Conservation (phyloP, 2,797 vertebrate genomes). For the Erpetoichthys calabaricus region DNA sequence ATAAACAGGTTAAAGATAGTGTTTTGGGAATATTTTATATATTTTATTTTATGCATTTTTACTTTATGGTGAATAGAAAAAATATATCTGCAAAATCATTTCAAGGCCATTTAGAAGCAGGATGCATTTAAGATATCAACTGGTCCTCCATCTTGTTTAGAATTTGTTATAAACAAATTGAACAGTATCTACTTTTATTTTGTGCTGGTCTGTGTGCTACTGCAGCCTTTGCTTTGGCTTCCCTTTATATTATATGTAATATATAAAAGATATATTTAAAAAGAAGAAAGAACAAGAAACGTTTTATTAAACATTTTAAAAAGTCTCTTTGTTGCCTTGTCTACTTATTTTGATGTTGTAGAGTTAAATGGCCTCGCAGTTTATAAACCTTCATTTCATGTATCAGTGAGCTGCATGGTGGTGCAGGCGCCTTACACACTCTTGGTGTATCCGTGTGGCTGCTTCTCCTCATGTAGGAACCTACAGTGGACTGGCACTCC, state of each 20-base stretch:
- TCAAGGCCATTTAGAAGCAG: not conserved
- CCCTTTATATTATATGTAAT: not conserved
- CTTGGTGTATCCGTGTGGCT: too few relatives aligned
- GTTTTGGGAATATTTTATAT: too few relatives aligned
- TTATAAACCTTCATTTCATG: too few relatives aligned
- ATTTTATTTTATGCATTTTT: too few relatives aligned
- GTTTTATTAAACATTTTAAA: not conserved
- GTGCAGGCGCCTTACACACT: too few relatives aligned
- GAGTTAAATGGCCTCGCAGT: too few relatives aligned
- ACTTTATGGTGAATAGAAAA: too few relatives aligned
- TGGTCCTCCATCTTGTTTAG: not conserved
- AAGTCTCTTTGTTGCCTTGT: not conserved
- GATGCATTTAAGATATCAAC: not conserved
- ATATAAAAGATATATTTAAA: not conserved
- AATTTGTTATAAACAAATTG: not conserved
- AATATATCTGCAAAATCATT: too few relatives aligned
- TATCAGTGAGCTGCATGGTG: too few relatives aligned
- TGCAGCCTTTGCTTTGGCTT: not conserved
- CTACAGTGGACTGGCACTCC: too few relatives aligned
- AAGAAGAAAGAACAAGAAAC: not conserved
- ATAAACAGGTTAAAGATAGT: slow-evolving; percentile 1
- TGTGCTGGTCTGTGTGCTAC: not conserved
- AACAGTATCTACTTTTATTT: not conserved
- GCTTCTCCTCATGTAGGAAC: too few relatives aligned
- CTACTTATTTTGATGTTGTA: not conserved